Conservation (phyloP, 2,113 vertebrate genomes). For the Cyprinodon tularosa region DNA sequence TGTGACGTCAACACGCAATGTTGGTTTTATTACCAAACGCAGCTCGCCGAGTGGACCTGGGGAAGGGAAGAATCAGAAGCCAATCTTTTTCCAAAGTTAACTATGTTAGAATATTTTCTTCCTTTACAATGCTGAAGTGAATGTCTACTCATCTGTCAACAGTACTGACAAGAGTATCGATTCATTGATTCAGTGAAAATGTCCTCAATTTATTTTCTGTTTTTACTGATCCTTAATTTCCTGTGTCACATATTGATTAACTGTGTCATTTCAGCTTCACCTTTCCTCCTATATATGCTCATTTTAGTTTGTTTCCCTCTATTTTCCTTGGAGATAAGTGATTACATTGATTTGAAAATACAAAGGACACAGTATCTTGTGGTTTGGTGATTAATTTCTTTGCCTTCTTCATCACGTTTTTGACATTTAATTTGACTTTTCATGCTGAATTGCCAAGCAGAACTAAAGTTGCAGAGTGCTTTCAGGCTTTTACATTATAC, state of each 20-base stretch:
- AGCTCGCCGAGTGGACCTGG: too few relatives aligned
- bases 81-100: too few relatives aligned
- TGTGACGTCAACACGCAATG: too few relatives aligned
- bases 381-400: background rate
- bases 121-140: too few relatives aligned
- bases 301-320: conserved; percentile 6
- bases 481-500: background rate
- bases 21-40: too few relatives aligned
- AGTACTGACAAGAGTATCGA: conserved; percentile 3
- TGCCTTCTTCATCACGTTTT: background rate
- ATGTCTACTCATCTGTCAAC: conserved; percentile 14
- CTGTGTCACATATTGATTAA: conserved; percentile 26
- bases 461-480: background rate
- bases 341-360: conserved; percentile 18
- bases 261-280: conserved; percentile 15
- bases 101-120: too few relatives aligned
- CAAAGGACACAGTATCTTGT: background rate
- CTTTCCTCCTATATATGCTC: background rate
- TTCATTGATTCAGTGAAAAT: conserved; percentile 23
- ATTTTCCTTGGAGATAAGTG: conserved; percentile 3
- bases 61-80: too few relatives aligned
- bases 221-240: conserved; percentile 18
- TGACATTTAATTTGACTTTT: conserved; percentile 1
- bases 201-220: conserved; percentile 12
- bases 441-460: background rate